phyloP scores from a whole-genome alignment of 2,113 vertebrate genomes.

The Bufo bufo region DNA sequence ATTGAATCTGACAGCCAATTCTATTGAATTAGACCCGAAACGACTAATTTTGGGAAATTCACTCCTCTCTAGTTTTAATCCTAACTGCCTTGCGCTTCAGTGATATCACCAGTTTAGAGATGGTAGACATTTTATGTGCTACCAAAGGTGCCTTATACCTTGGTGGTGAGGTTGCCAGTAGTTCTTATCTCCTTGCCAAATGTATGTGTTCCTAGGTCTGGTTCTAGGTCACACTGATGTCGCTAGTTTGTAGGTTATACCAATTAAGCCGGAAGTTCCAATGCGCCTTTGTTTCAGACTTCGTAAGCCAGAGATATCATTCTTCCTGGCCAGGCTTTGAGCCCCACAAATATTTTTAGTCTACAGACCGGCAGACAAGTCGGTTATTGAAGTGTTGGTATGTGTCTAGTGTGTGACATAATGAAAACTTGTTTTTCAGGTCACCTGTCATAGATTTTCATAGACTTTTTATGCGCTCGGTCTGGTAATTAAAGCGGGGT shows the following conservation, averaged over 20 bases:
- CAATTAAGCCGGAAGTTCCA: not conserved
- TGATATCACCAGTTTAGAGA: not conserved
- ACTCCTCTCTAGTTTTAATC: not conserved
- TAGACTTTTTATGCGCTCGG: conserved; percentile 72
- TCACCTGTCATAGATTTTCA: conserved; percentile 71
- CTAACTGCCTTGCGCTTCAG: not conserved
- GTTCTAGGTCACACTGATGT: not conserved
- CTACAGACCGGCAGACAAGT: conserved; percentile 38
- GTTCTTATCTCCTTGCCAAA: not conserved
- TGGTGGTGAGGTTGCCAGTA: not conserved
- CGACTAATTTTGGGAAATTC: too few species aligned
- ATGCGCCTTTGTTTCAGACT: not conserved
- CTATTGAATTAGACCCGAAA: too few species aligned
- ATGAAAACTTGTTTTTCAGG: conserved; percentile 75
- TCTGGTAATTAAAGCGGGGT: conserved; percentile 69
- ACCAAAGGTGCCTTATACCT: not conserved
- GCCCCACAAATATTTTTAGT: not conserved
- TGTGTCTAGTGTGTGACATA: conserved; percentile 63
- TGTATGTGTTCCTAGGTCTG: not conserved
- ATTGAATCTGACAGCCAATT: too few species aligned
- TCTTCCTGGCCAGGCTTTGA: not conserved
- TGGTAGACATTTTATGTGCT: not conserved
- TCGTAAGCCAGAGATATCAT: not conserved
- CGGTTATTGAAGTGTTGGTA: conserved; percentile 65
- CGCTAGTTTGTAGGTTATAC: not conserved